Conservation (phyloP, 2,888 invertebrate genomes). For the Acholoe squamosa region DNA sequence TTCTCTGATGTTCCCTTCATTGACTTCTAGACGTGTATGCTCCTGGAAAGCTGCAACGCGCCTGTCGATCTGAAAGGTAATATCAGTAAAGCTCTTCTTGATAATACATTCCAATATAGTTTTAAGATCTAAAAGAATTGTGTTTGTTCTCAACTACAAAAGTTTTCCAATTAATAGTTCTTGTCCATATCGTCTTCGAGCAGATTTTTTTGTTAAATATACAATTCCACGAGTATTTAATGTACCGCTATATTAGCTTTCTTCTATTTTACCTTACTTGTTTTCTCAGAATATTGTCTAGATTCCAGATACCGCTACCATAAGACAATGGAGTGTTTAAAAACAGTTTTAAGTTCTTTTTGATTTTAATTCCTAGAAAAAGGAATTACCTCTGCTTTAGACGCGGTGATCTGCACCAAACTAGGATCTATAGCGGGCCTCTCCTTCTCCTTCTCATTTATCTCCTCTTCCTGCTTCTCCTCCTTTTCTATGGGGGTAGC, state of each 20-base stretch:
- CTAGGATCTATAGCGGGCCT: not conserved
- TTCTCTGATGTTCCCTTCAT: slow-evolving; percentile 33
- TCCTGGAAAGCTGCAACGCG: slow-evolving; percentile 32
- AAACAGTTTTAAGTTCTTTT: not conserved
- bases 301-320: no score
- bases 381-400: slow-evolving; percentile 1
- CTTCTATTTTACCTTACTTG: not conserved
- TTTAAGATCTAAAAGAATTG: not conserved
- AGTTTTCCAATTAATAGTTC: not conserved
- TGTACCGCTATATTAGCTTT: not conserved
- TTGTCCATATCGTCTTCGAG: not conserved
- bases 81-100: not conserved
- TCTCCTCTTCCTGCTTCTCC: no score
- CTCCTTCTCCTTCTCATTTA: not conserved
- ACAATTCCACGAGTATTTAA: not conserved
- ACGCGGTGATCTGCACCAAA: not conserved
- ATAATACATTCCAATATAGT: not conserved
- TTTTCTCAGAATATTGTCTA: not conserved
- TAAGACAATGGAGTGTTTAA: no score
- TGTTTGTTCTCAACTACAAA: not conserved
- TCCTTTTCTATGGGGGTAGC: no score
- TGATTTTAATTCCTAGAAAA: not conserved
- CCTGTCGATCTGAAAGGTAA: slow-evolving; percentile 33
- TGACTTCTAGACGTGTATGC: slow-evolving; percentile 32
- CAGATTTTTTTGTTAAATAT: not conserved